A percentile compares a stretch with the other conserved stretches of the same genome.
These are phyloP conservation scores for Drosophila bifasciata DNA, from an alignment of 1,140 invertebrate species.

Conservation along the genomic window DNA sequence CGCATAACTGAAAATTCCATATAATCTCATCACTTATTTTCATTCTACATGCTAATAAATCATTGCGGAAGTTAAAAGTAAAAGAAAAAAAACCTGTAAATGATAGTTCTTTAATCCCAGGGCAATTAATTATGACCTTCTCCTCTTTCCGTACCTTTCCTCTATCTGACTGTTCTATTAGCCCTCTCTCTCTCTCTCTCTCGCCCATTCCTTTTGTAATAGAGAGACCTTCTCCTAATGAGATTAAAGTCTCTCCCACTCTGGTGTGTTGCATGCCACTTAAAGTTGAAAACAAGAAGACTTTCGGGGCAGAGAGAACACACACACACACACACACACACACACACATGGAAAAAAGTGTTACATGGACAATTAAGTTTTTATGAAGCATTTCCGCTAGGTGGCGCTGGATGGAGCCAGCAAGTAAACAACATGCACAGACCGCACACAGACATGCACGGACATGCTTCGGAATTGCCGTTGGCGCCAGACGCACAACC, in stretches of 20 bases:
- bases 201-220: slow-evolving; percentile 4
- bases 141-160: too few species aligned
- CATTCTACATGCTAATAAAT: too few species aligned
- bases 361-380: slow-evolving; percentile 79
- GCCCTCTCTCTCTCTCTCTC: not conserved
- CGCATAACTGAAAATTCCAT: too few species aligned
- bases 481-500: slow-evolving; percentile 28
- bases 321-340: not conserved
- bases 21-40: too few species aligned
- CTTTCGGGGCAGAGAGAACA: slow-evolving; percentile 24
- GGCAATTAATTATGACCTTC: too few species aligned
- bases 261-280: slow-evolving; percentile 36
- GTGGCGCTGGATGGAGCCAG: slow-evolving; percentile 57
- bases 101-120: too few species aligned
- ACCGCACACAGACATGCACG: slow-evolving; percentile 10
- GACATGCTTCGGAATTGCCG: slow-evolving; percentile 5
- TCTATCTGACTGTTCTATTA: too few species aligned
- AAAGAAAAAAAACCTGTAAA: too few species aligned
- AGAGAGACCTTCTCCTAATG: slow-evolving; percentile 25
- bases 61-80: too few species aligned
- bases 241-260: slow-evolving; percentile 40
- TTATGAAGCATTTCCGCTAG: slow-evolving; percentile 79
- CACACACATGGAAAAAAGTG: slow-evolving; percentile 54
- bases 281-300: slow-evolving; percentile 21
- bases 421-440: slow-evolving; percentile 58